Conservation (phyloP, 2,113 vertebrate genomes). For the Gallinago media region DNA sequence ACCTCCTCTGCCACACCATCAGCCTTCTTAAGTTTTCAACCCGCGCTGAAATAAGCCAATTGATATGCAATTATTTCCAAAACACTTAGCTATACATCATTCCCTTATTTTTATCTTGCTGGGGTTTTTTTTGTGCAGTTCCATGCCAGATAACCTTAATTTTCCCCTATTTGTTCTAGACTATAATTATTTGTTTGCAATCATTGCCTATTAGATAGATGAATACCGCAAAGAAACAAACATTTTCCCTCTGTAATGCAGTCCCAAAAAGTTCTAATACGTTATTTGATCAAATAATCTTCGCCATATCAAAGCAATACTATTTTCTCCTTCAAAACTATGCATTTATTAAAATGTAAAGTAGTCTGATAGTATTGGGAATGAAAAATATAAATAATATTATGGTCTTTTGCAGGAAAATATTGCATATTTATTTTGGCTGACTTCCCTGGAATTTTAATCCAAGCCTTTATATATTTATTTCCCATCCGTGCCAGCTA, state of each 20-base stretch:
- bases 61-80: conserved; percentile 60
- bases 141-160: conserved; percentile 74
- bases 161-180: conserved; percentile 65
- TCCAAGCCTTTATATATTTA: conserved; percentile 45
- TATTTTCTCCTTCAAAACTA: conserved; percentile 66
- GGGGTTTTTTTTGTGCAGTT: conserved; percentile 23
- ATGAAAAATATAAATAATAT: conserved; percentile 62
- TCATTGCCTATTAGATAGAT: conserved; percentile 69
- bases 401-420: conserved; percentile 57
- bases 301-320: conserved; percentile 68
- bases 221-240: conserved; percentile 55
- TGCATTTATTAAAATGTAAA: conserved; percentile 81
- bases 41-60: conserved; percentile 57
- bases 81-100: background rate
- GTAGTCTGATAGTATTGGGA: conserved; percentile 57
- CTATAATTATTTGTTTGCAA: conserved; percentile 78
- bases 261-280: conserved; percentile 69
- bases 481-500: conserved; percentile 37
- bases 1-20: conserved; percentile 40
- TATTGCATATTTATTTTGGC: conserved; percentile 76
- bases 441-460: conserved; percentile 72
- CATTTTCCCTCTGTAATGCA: conserved; percentile 6
- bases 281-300: conserved; percentile 78
- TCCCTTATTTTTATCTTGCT: background rate
- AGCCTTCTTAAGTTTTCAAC: conserved; percentile 25